Base-by-base conservation (phyloP, 2,888 invertebrate species). In the Ennomos erosarius region DNA sequence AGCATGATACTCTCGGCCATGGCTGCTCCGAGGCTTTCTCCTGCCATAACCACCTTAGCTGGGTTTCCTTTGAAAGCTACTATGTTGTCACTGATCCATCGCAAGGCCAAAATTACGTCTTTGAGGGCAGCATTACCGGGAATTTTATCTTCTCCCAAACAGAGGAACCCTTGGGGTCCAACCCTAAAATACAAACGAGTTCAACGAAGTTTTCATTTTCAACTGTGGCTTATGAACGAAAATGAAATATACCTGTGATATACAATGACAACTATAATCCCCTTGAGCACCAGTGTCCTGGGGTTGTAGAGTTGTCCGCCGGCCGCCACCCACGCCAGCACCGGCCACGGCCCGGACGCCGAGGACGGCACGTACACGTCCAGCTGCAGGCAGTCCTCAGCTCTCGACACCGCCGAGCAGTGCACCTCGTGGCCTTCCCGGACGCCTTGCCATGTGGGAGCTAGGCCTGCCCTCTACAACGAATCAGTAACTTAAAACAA, bases 361-460 rank as follows among this genome's bases (percentile, higher is more conserved):
- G 81, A 69, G 55, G 93, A 79, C 35, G 95, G 95, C 5, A 92
- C 90, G 75, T 94, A 94, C 4, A 95, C 94, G 67, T 95, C 95
- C 52, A 96, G 79, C 65, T 93, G 93, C 0, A 96, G 85, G 69
- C 96, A 96, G 65, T 95, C 95, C 63, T 94, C 94, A 48, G 43
- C 90, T 78, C 67, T 50, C 0, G 85, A 84, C 8, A 72, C 65
- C 8, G 70, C 3, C 0, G 82, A 72, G 62, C 90, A 89, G 8
- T 74, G 73, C 1, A 75, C 56, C 11, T 74, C 75, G 11, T 63
- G 73, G 0, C 85, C 69, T 43, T 88, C 84, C 34, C 87, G 73
- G 0, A 83, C 65, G 2, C 78, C 83, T 1, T 70, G 45, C 91
- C 91, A 91, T 0, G 73, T 64, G 0, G 90, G 90, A 1, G 91